phyloP scores from a whole-genome alignment of 2,113 vertebrate genomes.

The cattle (Bos taurus) region ARS-UCD2.0 NC_037342.1:67657001-67657500 shows the following conservation, averaged over 20 bases:
- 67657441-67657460: neutral
- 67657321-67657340: neutral
- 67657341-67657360: neutral
- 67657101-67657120: neutral
- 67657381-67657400: neutral
- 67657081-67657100: neutral
- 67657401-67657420: neutral
- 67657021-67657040: neutral
- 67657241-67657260: neutral
- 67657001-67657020: neutral
- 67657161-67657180: neutral
- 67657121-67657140: neutral
- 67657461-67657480: neutral
- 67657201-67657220: neutral
- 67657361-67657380: neutral
- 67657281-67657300: neutral
- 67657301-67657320: neutral
- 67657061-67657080: neutral
- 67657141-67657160: neutral
- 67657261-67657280: neutral
- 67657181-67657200: neutral
- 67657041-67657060: neutral
- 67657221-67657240: neutral
- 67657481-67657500: neutral
- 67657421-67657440: neutral